These are phyloP conservation scores for Brevimyrus niger DNA, from an alignment of 2,113 vertebrate species.

Conservation along the genomic window DNA sequence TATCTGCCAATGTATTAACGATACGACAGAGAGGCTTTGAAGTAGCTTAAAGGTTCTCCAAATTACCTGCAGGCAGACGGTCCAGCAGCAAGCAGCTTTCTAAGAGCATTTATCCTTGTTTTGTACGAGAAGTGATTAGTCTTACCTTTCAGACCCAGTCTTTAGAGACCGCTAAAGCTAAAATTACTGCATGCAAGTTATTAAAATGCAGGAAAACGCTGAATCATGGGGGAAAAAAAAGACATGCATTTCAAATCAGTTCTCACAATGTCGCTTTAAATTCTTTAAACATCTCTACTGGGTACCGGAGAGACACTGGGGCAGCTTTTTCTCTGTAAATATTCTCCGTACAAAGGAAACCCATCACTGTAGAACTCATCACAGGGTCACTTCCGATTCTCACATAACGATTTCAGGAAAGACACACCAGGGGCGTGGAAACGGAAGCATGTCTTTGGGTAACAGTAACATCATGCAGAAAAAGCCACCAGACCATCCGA, in stretches of 20 bases:
- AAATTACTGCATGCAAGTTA: not conserved
- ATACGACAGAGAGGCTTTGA: not conserved
- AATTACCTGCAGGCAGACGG: not conserved
- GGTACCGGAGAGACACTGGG: not conserved
- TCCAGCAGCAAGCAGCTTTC: not conserved
- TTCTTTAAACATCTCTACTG: not conserved
- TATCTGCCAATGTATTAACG: not conserved
- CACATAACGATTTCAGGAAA: not conserved
- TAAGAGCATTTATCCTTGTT: not conserved
- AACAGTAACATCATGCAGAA: not conserved
- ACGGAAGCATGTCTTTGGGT: not conserved
- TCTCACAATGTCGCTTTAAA: not conserved
- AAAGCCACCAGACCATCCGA: not conserved
- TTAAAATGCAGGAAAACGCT: not conserved
- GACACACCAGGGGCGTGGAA: not conserved
- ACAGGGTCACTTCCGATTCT: not conserved
- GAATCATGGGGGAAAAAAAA: not conserved
- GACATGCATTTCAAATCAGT: not conserved
- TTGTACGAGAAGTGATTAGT: not conserved
- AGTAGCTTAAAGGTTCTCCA: not conserved
- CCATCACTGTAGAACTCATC: not conserved
- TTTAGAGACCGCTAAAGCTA: not conserved
- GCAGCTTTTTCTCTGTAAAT: not conserved
- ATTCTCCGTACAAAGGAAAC: not conserved
- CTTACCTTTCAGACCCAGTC: not conserved